A percentile compares a stretch with the other conserved stretches of the same genome.
Conservation (phyloP, 2,113 vertebrate genomes). For the Promerops cafer region DNA sequence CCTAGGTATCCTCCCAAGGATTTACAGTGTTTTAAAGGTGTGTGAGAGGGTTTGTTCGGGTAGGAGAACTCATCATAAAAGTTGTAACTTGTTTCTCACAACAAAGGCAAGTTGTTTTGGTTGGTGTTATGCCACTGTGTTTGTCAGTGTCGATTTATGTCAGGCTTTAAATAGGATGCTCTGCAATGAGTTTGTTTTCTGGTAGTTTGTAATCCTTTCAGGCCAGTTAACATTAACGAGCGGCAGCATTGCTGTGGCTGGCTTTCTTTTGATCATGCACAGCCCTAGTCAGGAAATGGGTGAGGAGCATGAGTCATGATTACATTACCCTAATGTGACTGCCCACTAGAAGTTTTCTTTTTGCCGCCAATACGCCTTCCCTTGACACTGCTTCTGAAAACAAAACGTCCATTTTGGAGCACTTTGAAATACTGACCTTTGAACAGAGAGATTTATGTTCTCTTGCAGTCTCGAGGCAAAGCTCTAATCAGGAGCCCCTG, state of each 20-base stretch:
- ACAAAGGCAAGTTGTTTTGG: not conserved
- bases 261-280: conserved; percentile 49
- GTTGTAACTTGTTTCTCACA: not conserved
- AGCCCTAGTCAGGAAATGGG: conserved; percentile 47
- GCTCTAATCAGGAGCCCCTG: not conserved
- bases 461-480: not conserved
- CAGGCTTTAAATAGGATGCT: conserved; percentile 9
- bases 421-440: conserved; percentile 48
- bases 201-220: conserved; percentile 23
- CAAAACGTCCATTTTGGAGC: conserved; percentile 25
- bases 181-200: conserved; percentile 1
- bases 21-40: not conserved
- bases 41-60: not conserved
- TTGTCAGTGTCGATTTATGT: not conserved
- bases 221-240: conserved; percentile 14
- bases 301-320: conserved; percentile 57
- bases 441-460: conserved; percentile 34
- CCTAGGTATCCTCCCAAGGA: not conserved
- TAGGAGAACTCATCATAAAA: not conserved
- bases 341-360: conserved; percentile 28
- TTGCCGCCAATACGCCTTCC: not conserved
- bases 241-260: not conserved
- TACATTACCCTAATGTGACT: conserved; percentile 36
- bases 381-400: conserved; percentile 30
- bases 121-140: not conserved